A percentile compares a stretch with the other conserved stretches of the same genome.
phyloP scores from a whole-genome alignment of 2,113 vertebrate genomes.

The Heterotis niloticus region DNA sequence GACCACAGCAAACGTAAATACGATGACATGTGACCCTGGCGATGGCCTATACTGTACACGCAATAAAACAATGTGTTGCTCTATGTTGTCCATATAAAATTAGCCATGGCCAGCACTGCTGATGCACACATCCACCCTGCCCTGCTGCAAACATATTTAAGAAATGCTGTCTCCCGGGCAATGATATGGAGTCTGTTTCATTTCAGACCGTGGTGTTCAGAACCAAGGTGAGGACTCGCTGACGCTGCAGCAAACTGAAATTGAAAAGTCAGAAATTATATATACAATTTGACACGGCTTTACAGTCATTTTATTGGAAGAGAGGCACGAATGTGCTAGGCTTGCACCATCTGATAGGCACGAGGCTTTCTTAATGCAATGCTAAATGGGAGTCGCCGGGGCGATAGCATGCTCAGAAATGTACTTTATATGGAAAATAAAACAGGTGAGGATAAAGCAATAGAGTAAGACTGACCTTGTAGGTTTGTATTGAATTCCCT shows the following conservation, averaged over 20 bases:
- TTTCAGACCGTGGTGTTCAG: not conserved
- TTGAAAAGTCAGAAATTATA: slow-evolving; percentile 88
- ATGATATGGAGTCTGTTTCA: slow-evolving; percentile 70
- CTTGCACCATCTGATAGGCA: slow-evolving; percentile 75
- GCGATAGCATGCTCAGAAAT: slow-evolving; percentile 39
- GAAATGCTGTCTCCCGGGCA: slow-evolving; percentile 84
- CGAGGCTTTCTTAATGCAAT: slow-evolving; percentile 77
- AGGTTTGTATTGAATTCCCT: slow-evolving; percentile 69
- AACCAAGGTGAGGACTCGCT: slow-evolving; percentile 52
- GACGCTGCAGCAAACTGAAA: slow-evolving; percentile 83
- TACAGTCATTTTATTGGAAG: slow-evolving; percentile 84
- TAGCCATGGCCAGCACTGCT: not conserved
- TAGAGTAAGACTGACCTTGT: slow-evolving; percentile 45
- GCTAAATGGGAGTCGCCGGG: slow-evolving; percentile 73
- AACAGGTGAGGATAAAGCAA: slow-evolving; percentile 30
- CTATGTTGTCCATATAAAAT: not conserved
- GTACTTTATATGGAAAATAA: slow-evolving; percentile 29
- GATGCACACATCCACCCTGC: not conserved
- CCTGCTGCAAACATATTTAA: slow-evolving; percentile 81
- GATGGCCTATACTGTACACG: not conserved
- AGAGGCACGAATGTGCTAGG: slow-evolving; percentile 78
- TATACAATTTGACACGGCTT: slow-evolving; percentile 86
- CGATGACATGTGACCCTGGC: slow-evolving; percentile 39
- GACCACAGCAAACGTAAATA: slow-evolving; percentile 75
- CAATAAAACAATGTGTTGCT: not conserved